A percentile compares a stretch with the other conserved stretches of the same genome.
phyloP scores from a whole-genome alignment of 1,140 invertebrate species.

The Bombus pyrosoma region DNA sequence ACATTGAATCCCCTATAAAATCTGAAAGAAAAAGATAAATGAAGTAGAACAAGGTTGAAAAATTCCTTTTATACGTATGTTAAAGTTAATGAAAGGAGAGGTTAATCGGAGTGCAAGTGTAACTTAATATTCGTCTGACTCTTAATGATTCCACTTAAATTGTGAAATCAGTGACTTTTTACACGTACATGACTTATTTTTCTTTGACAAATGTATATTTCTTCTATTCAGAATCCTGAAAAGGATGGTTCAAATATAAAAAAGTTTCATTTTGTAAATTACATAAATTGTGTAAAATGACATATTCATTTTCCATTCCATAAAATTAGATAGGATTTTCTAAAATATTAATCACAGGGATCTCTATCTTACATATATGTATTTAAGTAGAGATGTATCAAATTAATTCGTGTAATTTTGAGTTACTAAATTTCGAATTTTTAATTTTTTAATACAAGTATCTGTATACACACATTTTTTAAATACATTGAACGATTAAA shows the following conservation, averaged over 20 bases:
- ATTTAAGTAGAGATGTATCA: not conserved
- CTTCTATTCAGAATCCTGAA: not conserved
- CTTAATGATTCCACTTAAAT: not conserved
- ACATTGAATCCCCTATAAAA: not conserved
- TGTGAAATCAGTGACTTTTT: not conserved
- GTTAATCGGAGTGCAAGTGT: not conserved
- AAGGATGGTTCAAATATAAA: not conserved
- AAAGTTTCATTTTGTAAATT: not conserved
- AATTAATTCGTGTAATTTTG: not conserved
- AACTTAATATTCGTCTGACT: not conserved
- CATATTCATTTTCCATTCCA: not conserved
- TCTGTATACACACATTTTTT: not conserved
- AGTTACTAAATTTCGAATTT: not conserved
- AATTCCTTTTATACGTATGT: not conserved
- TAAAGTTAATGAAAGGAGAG: not conserved
- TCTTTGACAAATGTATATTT: not conserved
- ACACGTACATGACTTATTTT: not conserved
- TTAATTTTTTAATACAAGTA: not conserved
- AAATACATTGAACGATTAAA: no score
- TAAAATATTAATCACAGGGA: not conserved
- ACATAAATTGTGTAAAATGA: not conserved
- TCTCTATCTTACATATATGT: not conserved
- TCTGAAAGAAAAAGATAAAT: not conserved
- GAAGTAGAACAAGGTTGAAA: conserved; percentile 1
- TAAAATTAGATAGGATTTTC: not conserved